These are phyloP conservation scores for Falco cherrug DNA, from an alignment of 2,797 vertebrate species.

Conservation along the genomic window DNA sequence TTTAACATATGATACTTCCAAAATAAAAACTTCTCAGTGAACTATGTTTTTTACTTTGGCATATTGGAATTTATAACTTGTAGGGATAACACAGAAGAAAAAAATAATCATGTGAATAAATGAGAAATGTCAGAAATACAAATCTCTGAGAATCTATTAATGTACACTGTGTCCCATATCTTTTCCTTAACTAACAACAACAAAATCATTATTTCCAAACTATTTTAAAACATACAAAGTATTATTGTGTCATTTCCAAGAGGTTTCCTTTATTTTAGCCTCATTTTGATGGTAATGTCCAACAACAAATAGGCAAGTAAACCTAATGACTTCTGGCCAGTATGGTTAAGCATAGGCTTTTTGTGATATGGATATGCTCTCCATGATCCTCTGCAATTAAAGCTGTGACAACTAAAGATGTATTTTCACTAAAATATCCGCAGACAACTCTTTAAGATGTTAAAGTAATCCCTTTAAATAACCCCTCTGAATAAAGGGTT, in stretches of 20 bases:
- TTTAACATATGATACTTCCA: background rate
- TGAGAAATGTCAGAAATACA: background rate
- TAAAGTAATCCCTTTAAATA: background rate
- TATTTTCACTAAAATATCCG: background rate
- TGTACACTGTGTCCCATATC: background rate
- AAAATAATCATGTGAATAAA: background rate
- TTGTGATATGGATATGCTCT: background rate
- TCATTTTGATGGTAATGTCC: background rate
- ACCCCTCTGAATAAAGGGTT: rapidly evolving
- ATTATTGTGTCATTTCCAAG: background rate
- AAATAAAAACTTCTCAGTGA: background rate
- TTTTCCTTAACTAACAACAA: background rate
- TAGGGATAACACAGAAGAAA: background rate
- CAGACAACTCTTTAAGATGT: background rate
- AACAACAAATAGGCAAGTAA: background rate
- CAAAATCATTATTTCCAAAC: background rate
- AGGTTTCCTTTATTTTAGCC: background rate
- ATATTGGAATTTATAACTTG: background rate
- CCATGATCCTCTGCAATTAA: background rate
- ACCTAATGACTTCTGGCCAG: background rate
- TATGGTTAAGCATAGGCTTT: background rate
- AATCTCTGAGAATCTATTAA: background rate
- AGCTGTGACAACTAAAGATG: background rate
- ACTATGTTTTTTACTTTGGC: background rate
- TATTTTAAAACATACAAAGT: background rate